These are phyloP conservation scores for Morone saxatilis DNA, from an alignment of 2,113 vertebrate species.

Conservation along the genomic window DNA sequence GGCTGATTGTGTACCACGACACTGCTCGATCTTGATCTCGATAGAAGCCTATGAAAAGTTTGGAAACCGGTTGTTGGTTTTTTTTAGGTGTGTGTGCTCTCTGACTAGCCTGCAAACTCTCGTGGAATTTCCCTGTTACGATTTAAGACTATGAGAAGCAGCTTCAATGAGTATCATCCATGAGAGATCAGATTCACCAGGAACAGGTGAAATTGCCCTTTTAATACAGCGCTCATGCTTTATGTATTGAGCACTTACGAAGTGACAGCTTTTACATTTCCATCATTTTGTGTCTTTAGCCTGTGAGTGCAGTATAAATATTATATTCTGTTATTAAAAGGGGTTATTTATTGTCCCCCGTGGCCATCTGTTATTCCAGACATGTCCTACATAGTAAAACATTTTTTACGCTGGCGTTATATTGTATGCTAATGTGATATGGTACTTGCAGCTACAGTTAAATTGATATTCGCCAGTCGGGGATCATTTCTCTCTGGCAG, in stretches of 20 bases:
- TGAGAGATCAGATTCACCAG: not conserved
- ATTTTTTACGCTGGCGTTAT: slow-evolving; percentile 22
- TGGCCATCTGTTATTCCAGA: slow-evolving; percentile 61
- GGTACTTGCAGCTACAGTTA: slow-evolving; percentile 27
- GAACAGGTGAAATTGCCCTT: slow-evolving; percentile 26
- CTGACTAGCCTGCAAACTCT: not conserved
- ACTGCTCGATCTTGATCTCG: not conserved
- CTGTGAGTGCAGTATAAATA: slow-evolving; percentile 34
- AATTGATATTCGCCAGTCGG: slow-evolving; percentile 29
- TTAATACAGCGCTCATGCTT: slow-evolving; percentile 39
- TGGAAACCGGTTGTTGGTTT: not conserved
- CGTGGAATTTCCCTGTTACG: not conserved
- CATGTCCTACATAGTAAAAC: slow-evolving; percentile 50
- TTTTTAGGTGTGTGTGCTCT: not conserved
- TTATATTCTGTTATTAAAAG: slow-evolving; percentile 46
- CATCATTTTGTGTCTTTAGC: slow-evolving; percentile 40
- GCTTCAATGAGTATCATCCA: not conserved
- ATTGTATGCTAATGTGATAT: slow-evolving; percentile 62
- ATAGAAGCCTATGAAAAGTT: not conserved
- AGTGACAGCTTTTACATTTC: slow-evolving; percentile 35
- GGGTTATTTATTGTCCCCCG: slow-evolving; percentile 51
- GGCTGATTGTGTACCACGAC: not conserved
- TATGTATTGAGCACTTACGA: slow-evolving; percentile 40
- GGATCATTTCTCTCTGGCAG: slow-evolving; percentile 34
- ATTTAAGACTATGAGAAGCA: slow-evolving; percentile 1